Conservation (phyloP, 2,113 vertebrate species). For the Actenoides hombroni region DNA sequence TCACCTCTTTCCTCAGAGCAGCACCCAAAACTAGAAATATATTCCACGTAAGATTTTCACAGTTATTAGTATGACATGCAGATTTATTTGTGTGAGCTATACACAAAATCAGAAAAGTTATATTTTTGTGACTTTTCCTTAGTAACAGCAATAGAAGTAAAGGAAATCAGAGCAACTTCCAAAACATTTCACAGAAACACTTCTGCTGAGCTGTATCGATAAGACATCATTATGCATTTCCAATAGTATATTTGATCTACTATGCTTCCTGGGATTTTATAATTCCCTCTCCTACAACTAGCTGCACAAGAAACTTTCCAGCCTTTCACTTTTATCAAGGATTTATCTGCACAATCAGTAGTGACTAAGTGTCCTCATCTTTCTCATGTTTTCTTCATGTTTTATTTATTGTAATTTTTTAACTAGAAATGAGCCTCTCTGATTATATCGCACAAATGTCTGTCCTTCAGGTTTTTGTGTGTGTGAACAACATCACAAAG, state of each 20-base stretch:
- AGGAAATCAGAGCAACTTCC: neutral
- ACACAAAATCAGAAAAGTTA: neutral
- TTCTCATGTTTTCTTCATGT: neutral
- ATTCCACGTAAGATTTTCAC: neutral
- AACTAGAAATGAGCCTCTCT: neutral
- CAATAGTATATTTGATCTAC: neutral
- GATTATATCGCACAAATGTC: neutral
- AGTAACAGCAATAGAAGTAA: neutral
- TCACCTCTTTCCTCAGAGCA: neutral
- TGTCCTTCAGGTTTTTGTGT: neutral
- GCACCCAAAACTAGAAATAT: neutral
- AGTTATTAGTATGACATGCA: neutral
- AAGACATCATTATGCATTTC: neutral
- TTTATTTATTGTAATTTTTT: neutral
- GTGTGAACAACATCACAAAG: neutral
- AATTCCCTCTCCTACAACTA: fast-evolving
- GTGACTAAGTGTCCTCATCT: neutral
- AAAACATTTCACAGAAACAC: neutral
- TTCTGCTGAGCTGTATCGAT: neutral
- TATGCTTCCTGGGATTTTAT: neutral
- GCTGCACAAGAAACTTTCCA: neutral
- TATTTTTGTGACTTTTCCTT: neutral
- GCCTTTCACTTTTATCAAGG: neutral
- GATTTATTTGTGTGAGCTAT: neutral
- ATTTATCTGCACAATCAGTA: neutral